phyloP scores from a whole-genome alignment of 1,140 invertebrate genomes.

The Zophobas atratus region DNA sequence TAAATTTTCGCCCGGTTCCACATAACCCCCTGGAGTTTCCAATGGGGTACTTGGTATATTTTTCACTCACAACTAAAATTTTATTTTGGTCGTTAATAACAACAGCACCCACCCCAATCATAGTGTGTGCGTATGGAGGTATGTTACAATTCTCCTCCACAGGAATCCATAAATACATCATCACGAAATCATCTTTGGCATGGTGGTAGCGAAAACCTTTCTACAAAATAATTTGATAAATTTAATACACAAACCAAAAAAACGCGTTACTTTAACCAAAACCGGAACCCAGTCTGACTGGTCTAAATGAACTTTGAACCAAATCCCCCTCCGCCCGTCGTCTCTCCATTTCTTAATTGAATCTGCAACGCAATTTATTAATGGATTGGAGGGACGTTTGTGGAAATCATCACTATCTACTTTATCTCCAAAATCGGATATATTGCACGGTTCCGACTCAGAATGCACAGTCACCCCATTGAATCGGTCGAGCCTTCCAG shows the following conservation, averaged over 20 bases:
- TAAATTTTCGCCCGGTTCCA: slow-evolving; percentile 89
- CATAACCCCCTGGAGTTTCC: slow-evolving; percentile 96
- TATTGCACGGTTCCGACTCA: slow-evolving; percentile 71
- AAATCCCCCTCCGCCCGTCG: slow-evolving; percentile 80
- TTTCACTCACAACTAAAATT: slow-evolving; percentile 86
- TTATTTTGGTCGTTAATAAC: slow-evolving; percentile 84
- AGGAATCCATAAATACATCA: slow-evolving; percentile 87
- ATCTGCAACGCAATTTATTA: slow-evolving; percentile 70
- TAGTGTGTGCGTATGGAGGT: slow-evolving; percentile 88
- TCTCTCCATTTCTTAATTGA: slow-evolving; percentile 81
- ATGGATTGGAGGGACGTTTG: slow-evolving; percentile 47
- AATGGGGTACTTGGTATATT: slow-evolving; percentile 73
- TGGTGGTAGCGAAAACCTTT: slow-evolving; percentile 92
- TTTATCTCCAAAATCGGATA: slow-evolving; percentile 70
- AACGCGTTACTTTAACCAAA: slow-evolving; percentile 74
- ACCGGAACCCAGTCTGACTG: slow-evolving; percentile 85
- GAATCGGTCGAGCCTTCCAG: slow-evolving; percentile 77
- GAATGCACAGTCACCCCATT: slow-evolving; percentile 81
- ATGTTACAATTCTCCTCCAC: slow-evolving; percentile 76
- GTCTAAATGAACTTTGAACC: slow-evolving; percentile 84
- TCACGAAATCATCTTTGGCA: slow-evolving; percentile 83
- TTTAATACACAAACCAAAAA: too few species aligned
- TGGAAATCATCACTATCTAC: slow-evolving; percentile 71
- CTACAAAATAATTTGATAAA: slow-evolving; percentile 67
- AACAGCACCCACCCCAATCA: slow-evolving; percentile 89